Base-by-base conservation (phyloP, 2,888 invertebrate genomes). In the Mythimna loreyi region DNA sequence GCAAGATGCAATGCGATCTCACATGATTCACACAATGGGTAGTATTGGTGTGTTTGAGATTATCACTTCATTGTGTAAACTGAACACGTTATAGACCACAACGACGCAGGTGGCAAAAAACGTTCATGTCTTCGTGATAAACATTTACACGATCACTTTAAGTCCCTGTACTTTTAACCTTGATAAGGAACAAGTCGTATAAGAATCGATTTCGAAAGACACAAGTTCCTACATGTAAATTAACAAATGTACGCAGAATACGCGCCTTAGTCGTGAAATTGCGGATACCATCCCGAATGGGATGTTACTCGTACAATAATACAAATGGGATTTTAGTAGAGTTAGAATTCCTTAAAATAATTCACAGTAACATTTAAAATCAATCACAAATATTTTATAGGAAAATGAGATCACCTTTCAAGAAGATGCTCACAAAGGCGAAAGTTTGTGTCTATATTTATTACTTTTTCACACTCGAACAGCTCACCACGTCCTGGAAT, bases 41-140 rank as follows among this genome's bases (percentile, higher is more conserved):
- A 50, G 21, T 36, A 75, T 68, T 3, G 19, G n/a, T n/a, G n/a
- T n/a, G 43, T 45, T 45, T 25, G 56, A n/a, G n/a, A 19, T 73
- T 78, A 67, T 65, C 63, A 60, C 49, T 47, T 68, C 62, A 70
- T 84, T 80, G 60, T 61, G 25, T 52, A 86, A 72, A 67, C 79
- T 73, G 53, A 63, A 67, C 87, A 82, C 84, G 85, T 75, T 62
- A 59, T 55, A 49, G 62, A 73, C 62, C 53, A 66, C 72, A 69
- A 73, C 78, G 62, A 75, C 68, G 75, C 68, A 49, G 73, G 75
- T 68, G 75, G 78, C 73, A 75, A 69, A 71, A 75, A 72, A 36
- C 52, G 66, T 72, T 66, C 21, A 64, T 57, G 25, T 52, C 65
- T 67, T 75, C 78, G 72, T 78, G 78, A 65, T 66, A 50, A 40